phyloP scores from a whole-genome alignment of 2,888 invertebrate genomes.

The Xiphydria camelus region DNA sequence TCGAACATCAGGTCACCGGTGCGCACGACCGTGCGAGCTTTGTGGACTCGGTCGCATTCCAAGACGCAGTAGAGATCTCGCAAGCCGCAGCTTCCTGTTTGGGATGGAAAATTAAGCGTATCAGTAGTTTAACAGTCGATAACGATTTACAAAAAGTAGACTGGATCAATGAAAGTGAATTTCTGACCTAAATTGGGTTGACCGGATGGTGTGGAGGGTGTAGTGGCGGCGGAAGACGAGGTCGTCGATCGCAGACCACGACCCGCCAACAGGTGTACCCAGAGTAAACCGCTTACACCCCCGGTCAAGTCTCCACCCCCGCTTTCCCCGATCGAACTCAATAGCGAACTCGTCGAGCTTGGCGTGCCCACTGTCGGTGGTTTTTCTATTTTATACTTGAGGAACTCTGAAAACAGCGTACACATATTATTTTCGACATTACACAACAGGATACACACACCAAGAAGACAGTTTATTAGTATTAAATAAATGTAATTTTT shows the following conservation, averaged over 20 bases:
- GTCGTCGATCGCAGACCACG: conserved; percentile 79
- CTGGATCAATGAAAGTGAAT: too few species aligned
- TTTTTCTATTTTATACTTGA: conserved; percentile 89
- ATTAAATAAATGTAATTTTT: too few species aligned
- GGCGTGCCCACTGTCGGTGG: conserved; percentile 63
- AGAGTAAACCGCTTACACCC: conserved; percentile 83
- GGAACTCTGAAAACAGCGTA: conserved; percentile 78
- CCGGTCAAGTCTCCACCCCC: conserved; percentile 56
- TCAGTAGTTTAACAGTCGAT: conserved; percentile 1
- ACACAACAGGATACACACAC: too few species aligned
- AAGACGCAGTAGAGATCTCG: conserved; percentile 96
- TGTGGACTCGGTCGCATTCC: conserved; percentile 95
- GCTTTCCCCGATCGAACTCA: conserved; percentile 51
- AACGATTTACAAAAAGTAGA: too few species aligned
- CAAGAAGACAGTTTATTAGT: too few species aligned
- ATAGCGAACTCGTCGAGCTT: conserved; percentile 60
- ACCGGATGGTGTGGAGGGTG: conserved; percentile 66
- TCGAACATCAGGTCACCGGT: conserved; percentile 96
- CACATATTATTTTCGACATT: too few species aligned
- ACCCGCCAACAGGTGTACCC: conserved; percentile 88
- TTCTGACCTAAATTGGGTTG: conserved; percentile 55
- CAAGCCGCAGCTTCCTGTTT: conserved; percentile 61
- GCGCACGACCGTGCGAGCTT: conserved; percentile 93
- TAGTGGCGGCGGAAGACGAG: conserved; percentile 71
- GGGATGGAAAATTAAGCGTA: conserved; percentile 6